Percentiles rank a stretch among this genome's conserved stretches.
These are phyloP conservation scores for Maniola hyperantus DNA, from an alignment of 2,888 invertebrate genomes.

Conservation along the genomic window DNA sequence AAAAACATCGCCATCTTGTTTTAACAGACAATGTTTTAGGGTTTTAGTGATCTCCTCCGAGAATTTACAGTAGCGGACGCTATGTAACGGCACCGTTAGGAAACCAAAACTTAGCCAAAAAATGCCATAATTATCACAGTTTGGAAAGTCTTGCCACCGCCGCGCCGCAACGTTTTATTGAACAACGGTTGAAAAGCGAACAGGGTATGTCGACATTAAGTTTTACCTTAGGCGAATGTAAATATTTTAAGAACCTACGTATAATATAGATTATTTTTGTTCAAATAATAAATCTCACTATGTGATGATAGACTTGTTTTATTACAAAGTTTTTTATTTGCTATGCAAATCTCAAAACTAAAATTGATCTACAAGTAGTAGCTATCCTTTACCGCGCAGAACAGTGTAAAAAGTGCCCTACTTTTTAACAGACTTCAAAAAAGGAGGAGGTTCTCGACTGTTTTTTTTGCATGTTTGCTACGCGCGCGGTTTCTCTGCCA, in stretches of 20 bases:
- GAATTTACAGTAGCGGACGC: not conserved
- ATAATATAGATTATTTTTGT: slow-evolving; percentile 77
- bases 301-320: slow-evolving; percentile 63
- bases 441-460: no score
- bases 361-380: no score
- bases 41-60: not conserved
- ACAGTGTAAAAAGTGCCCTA: no score
- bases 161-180: slow-evolving; percentile 51
- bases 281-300: slow-evolving; percentile 79
- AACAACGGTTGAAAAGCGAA: slow-evolving; percentile 81
- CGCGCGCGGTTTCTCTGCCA: no score
- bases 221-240: slow-evolving; percentile 75
- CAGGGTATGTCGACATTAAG: slow-evolving; percentile 79
- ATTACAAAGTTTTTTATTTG: slow-evolving; percentile 38
- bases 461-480: no score
- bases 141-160: slow-evolving; percentile 59
- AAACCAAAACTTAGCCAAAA: not conserved
- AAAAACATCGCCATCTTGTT: no score
- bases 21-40: not conserved
- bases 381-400: no score
- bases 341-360: no score
- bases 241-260: slow-evolving; percentile 70
- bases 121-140: slow-evolving; percentile 28
- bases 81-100: not conserved
- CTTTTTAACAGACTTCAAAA: no score